Evolutionary conservation across 2,113 vertebrate genomes (phyloP), one percentile per base, ranked within the genome.

Genomic region (Chauna torquata): DNA sequence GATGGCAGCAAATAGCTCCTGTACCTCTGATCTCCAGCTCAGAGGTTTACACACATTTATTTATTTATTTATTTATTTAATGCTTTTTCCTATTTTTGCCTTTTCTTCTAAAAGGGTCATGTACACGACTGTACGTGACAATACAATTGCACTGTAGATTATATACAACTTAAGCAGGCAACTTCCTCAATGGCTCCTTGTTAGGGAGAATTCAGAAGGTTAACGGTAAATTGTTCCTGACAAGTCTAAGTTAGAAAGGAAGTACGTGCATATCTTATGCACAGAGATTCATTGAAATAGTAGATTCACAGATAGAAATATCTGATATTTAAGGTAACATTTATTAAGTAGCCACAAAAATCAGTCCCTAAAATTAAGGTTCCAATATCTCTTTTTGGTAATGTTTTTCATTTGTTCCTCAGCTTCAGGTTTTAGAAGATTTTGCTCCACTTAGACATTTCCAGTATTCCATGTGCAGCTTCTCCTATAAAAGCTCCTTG

Each of bases 1-100:
- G 94, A 86, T 94, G 92, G 94, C 94, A 96, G 92, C 92, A 96
- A 95, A 96, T 62, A 86, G 59, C 71, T 84, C 95, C 77, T 88
- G 92, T 95, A 66, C 59, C 68, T 94, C 55, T 65, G 27, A 45
- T 88, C 58, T 86, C 38, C 28, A 78, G 12, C n/a, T 22, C 64
- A 45, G 42, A 66, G 22, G 40, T 59, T 83, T 65, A 25, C 4
- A 32, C 6, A 34, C 3, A 34, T 4, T 34, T 86, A 28, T 50
- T 24, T 50, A 3, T 12, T 50, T 12, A 6, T 3, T n/a, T 47
- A 16, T 36, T 68, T 77, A 28, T 55, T 76, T 55, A 32, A 25
- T 44, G 5, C 22, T 44, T 15, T 65, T 92, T 72, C 44, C 11
- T 69, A 6, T 84, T 71, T 85, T 27, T 94, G 24, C 32, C 15